Evolutionary conservation across 2,888 invertebrate genomes (phyloP), one percentile per base, ranked within the genome.

Genomic region (Cryptus armator): DNA sequence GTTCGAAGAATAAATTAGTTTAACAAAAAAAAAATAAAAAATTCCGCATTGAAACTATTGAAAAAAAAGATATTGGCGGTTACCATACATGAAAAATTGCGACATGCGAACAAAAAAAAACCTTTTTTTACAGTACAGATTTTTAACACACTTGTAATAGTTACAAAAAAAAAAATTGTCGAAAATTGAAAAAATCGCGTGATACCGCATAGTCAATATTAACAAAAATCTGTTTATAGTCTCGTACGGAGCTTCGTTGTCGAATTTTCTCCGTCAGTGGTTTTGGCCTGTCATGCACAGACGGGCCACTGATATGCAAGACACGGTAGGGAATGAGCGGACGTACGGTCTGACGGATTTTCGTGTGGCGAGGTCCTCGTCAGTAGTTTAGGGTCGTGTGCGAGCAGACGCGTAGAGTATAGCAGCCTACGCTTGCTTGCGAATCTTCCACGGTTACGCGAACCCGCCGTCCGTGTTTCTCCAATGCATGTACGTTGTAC

Each of bases 321-420:
- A 64, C 67, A 59, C 19, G 24, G 68, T 32, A 46, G 19, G 37
- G 70, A 64, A 62, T 51, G 19, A 46, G 66, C 71, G 70, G 76
- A 85, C 66, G 70, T 75, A 74, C 75, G 70, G 66, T 82, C 74
- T 59, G 81, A 71, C 72, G 68, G 67, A 85, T 85, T 83, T 85
- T 74, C 83, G 71, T 64, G 64, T 46, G 53, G 51, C 59, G 62
- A 66, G 53, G n/a, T 44, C 59, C 44, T 59, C 82, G 67, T 77
- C 85, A 72, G 85, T 85, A 80, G 85, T 80, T 62, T 67, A 72
- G 46, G 66, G 68, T 75, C 53, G 72, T 72, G 72, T 76, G 19
- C 67, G 72, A 80, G 67, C 72, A 80, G 76, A 83, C 85, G 46
- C 44, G 19, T 59, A 32, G 53, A 19, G 59, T 59, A 48, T 19